Evolutionary conservation across 1,140 invertebrate species (phyloP), one percentile per base, ranked within the genome.

Genomic region (Bombus confusus): DNA sequence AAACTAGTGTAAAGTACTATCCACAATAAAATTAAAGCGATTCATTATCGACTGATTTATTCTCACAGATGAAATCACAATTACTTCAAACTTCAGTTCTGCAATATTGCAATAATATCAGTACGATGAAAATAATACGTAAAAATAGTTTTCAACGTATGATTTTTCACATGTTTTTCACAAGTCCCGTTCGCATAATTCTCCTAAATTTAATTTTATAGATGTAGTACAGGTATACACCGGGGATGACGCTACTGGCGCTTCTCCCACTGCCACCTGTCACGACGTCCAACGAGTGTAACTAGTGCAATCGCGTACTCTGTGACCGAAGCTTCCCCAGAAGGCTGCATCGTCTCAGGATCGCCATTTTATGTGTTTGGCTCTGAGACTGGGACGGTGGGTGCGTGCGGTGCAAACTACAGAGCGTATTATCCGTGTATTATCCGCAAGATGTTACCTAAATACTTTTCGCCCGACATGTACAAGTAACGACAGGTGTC

Each of bases 361-460:
- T 91, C 93, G 93, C 93, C 93, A 94, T 94, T 94, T 94, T 94
- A 93, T 92, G 93, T 94, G 93, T 93, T 93, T 93, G 93, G 91
- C 91, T 91, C 90, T 90, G 92, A 91, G 92, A 92, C 89, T 91
- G 87, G 88, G 82, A 91, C 87, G 86, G 90, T 91, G 88, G 88
- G 88, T 88, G 85, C 90, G 86, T 84, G 86, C 81, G 88, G 82
- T 89, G 59, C 47, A 79, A 75, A 74, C 72, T 80, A 69, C 52
- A 75, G 52, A 86, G 75, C 69, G 85, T 86, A 79, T 71, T 62
- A 62, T 73, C 87, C 59, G 88, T 77, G 83, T 68, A 80, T 83
- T 64, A 78, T 85, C 74, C 43, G 73, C 83, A 94, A 93, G 90
- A 94, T 94, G 93, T 91, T 92, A 89, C 89, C 90, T 77, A 92